Evolutionary conservation across 92 coral and sea anemone species (phyloP), one percentile per base, ranked within the genome.

Genomic region (Zoanthus sociatus): DNA sequence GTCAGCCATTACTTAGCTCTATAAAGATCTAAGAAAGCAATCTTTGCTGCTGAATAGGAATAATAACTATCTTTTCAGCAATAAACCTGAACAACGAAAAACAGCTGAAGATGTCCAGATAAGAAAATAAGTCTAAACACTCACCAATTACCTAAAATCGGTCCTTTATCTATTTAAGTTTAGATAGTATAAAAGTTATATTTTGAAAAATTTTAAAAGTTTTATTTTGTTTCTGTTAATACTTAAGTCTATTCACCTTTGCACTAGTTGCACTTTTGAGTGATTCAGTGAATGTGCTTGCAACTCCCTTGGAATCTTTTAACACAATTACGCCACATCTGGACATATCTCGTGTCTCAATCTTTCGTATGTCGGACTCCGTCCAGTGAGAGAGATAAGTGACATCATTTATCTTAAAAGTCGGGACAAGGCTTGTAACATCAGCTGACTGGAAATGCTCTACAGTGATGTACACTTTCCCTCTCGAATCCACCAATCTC

Each of bases 361-460:
- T 37, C 42, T 37, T 42, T 26, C 33, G 14, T 67, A 37, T 64
- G 16, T 31, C 30, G 64, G 58, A 83, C 64, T 91, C 91, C 31
- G 61, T 60, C 94, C 94, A 92, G 51, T 46, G 84, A 46, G 58
- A 32, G 32, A 68, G 71, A 53, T 84, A 92, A 7, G 88, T 76
- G 20, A 87, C 55, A 63, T 86, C 78, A 13, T 92, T 84, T 21
- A 92, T 58, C 78, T 67, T 79, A 47, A 71, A 84, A 50, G 89
- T 64, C 58, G 69, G 76, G 46, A 78, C 78, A 10, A 89, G 84
- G 44, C 68, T 82, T 70, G 79, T 50, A 7, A 92, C 45, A 75
- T 89, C 90, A 26, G 88, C 85, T 61, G 82, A 78, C 47, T 79
- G 83, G 21, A 89, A 89, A 37, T 84, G 84, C 32, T 92, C 90